Base-by-base conservation (phyloP, 2,888 invertebrate species). In the Phanerotoma sp. region DNA sequence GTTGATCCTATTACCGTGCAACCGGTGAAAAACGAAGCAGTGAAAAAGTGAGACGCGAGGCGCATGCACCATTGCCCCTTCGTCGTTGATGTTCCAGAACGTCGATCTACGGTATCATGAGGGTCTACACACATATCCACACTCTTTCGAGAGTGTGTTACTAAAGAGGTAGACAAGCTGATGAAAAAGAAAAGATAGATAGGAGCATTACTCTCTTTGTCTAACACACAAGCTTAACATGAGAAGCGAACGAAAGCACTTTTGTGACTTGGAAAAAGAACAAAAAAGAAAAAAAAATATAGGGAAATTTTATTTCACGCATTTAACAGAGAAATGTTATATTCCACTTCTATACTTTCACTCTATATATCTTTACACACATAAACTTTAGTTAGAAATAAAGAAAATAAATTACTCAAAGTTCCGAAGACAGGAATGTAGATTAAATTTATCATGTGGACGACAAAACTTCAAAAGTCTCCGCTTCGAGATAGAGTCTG, bases 1-100 rank as follows among this genome's bases (percentile, higher is more conserved):
- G 54, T 54, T 54, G 54, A 49, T 54, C 54, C 49, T 54, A 50
- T 54, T 54, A 54, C 54, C 49, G 45, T 49, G 49, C 45, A 50
- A 35, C 21, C 37, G 49, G 38, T 49, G 44, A 54, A 54, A 54
- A 54, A 54, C 49, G 49, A 49, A 49, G 49, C 49, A 38, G 28
- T 30, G 30, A 42, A 54, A 44, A 54, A 49, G 44, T 35, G 45
- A 54, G 45, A 54, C 48, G 37, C 48, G 35, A 47, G 42, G 42
- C 48, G 53, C 47, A 54, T 54, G 53, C 53, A 54, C 53, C 53
- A 54, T 48, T 42, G 42, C 48, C 53, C 41, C 13, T 32, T 41
- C 42, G 42, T 54, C 47, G 42, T 48, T 54, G 53, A 54, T 54
- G 48, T 54, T 48, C 53, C 53, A 41, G 53, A 54, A 54, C 48